Evolutionary conservation across 2,888 invertebrate species (phyloP).

Genomic region (Lasioglossum vierecki): DNA sequence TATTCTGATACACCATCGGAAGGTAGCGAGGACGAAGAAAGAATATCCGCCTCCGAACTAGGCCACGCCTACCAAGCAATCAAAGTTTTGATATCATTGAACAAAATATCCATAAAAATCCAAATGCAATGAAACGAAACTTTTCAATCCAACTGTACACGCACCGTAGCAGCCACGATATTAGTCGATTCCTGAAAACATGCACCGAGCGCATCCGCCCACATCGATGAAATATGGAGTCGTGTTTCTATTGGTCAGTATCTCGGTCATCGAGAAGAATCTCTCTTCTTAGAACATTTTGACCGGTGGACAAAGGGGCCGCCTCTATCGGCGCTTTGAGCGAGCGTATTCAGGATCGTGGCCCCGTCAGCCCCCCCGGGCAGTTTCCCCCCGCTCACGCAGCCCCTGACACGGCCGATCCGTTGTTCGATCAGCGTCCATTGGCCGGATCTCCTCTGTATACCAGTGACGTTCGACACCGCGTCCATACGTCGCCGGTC

Average conservation of each 20-base stretch:
- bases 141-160: neutral
- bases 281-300: neutral
- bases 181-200: neutral
- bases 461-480: constrained; percentile 25
- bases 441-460: constrained; percentile 18
- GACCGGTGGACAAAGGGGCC: neutral
- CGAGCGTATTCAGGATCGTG: neutral
- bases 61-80: too few relatives aligned
- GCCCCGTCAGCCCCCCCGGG: neutral
- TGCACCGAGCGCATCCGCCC: neutral
- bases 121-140: neutral
- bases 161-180: neutral
- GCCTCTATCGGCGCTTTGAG: neutral
- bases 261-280: neutral
- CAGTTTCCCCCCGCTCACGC: neutral
- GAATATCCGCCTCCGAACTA: neutral
- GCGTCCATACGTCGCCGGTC: constrained; percentile 31
- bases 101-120: neutral
- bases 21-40: too few relatives aligned
- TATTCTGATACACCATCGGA: too few relatives aligned
- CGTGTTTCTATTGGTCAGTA: neutral
- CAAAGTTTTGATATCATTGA: neutral
- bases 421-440: constrained; percentile 19
- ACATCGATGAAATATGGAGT: neutral
- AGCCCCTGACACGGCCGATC: neutral